A percentile compares a stretch with the other conserved stretches of the same genome.
These are phyloP conservation scores for Microplitis demolitor DNA, from an alignment of 1,140 invertebrate species.

Conservation along the genomic window DNA sequence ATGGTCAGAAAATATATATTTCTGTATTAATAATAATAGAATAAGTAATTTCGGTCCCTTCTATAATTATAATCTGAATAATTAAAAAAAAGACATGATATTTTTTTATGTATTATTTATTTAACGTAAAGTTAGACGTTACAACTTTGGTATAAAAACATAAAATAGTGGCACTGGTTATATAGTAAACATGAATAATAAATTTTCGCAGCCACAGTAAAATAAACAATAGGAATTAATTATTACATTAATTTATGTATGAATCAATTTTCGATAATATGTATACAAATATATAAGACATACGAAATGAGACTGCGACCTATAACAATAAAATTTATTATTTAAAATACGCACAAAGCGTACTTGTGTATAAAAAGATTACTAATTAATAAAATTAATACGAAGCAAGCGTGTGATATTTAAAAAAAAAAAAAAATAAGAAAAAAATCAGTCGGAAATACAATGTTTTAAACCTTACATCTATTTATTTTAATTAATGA, in stretches of 20 bases:
- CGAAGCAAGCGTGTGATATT: not conserved
- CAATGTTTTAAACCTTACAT: not conserved
- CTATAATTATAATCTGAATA: not conserved
- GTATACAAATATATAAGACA: not conserved
- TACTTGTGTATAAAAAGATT: slow-evolving; percentile 21
- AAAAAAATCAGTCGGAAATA: slow-evolving; percentile 9
- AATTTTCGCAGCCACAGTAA: slow-evolving; percentile 17
- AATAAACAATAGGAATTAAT: slow-evolving; percentile 18
- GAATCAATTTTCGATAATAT: not conserved
- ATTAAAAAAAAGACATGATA: not conserved
- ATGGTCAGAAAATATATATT: not conserved
- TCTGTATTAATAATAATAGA: not conserved
- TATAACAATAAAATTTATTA: slow-evolving; percentile 12
- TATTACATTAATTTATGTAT: not conserved
- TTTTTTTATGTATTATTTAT: slow-evolving; percentile 51
- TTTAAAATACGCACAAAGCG: not conserved
- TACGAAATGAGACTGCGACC: not conserved
- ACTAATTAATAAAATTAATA: not conserved
- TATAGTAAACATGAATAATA: slow-evolving; percentile 37
- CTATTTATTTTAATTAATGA: not conserved
- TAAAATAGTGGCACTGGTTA: slow-evolving; percentile 52
- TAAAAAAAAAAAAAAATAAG: not conserved
- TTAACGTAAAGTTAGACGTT: slow-evolving; percentile 57
- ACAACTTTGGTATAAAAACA: slow-evolving; percentile 60
- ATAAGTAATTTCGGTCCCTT: not conserved